Conservation (phyloP, 2,797 vertebrate genomes). For the Enteromius viviparus region DNA sequence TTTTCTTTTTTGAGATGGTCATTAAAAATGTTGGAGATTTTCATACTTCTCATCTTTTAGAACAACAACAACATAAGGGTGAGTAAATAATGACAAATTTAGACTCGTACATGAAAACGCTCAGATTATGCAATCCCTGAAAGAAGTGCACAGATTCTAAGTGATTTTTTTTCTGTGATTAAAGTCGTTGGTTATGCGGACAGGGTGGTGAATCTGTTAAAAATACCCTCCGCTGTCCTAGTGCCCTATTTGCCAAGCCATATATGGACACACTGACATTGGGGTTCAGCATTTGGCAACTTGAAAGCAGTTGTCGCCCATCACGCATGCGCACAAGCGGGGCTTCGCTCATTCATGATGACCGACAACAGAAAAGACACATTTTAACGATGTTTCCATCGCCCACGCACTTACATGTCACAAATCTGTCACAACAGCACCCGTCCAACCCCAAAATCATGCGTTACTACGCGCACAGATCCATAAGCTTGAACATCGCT, state of each 20-base stretch:
- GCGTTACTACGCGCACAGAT: neutral
- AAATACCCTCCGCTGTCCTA: constrained; percentile 82
- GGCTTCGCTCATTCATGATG: constrained; percentile 24
- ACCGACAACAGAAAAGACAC: constrained; percentile 32
- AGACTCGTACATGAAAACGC: neutral
- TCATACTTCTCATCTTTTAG: too few species aligned
- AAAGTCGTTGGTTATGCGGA: constrained; percentile 42
- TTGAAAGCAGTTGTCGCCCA: constrained; percentile 72
- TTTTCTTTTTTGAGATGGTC: neutral
- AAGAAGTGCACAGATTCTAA: neutral
- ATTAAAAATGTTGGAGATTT: neutral
- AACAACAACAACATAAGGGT: neutral
- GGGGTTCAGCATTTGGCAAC: constrained; percentile 79
- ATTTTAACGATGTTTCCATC: constrained; percentile 3
- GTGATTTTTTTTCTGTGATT: neutral
- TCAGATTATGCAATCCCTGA: neutral
- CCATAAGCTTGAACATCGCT: neutral
- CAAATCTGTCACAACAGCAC: neutral
- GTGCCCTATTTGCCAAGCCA: constrained; percentile 80
- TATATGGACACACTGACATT: constrained; percentile 82
- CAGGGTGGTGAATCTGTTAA: constrained; percentile 76
- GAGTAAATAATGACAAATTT: neutral
- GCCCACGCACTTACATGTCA: neutral
- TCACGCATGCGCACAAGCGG: constrained; percentile 62
- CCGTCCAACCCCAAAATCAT: neutral